These are phyloP conservation scores for Acanthisitta chloris DNA, from an alignment of 2,113 vertebrate species.

Conservation along the genomic window DNA sequence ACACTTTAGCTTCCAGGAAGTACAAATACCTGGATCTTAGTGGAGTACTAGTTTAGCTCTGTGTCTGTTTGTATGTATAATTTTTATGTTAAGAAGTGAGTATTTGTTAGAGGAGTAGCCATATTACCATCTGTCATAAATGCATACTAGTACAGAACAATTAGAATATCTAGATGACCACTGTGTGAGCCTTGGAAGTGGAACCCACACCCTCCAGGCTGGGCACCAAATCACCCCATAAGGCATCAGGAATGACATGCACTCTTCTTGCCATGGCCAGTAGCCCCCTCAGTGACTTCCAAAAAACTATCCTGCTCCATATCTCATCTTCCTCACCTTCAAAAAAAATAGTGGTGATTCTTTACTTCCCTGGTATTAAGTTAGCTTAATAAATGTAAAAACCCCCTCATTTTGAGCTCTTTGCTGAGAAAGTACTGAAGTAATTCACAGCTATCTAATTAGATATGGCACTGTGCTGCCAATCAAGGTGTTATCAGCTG, in stretches of 20 bases:
- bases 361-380: not conserved
- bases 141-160: not conserved
- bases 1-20: not conserved
- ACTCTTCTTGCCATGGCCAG: not conserved
- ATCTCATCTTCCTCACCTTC: not conserved
- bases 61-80: not conserved
- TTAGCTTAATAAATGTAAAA: not conserved
- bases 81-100: not conserved
- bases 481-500: not conserved
- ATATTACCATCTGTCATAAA: not conserved
- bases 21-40: not conserved
- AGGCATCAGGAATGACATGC: not conserved
- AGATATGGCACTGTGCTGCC: not conserved
- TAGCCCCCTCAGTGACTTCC: not conserved
- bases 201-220: not conserved
- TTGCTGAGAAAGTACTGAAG: not conserved
- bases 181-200: not conserved
- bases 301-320: not conserved
- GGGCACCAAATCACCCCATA: not conserved
- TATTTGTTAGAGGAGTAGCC: not conserved
- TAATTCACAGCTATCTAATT: not conserved
- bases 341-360: not conserved
- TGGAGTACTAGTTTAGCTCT: not conserved
- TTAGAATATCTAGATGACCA: not conserved
- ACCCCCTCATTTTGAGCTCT: not conserved